A percentile compares a stretch with the other conserved stretches of the same genome.
phyloP scores from a whole-genome alignment of 2,888 invertebrate species.

The Xanthia icteritia region DNA sequence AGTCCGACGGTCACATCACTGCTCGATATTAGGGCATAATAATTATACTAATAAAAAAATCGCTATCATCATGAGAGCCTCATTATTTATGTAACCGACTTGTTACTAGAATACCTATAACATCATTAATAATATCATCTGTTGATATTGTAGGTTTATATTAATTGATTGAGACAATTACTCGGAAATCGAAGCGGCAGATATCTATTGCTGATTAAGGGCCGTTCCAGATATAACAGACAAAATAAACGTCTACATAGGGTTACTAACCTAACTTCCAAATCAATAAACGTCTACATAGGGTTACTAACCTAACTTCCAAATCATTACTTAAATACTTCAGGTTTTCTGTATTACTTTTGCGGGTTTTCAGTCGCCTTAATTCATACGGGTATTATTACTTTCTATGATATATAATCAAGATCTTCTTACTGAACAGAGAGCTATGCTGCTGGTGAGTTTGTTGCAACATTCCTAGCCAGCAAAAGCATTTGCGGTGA shows the following conservation, averaged over 20 bases:
- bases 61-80: neutral
- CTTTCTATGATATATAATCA: no score
- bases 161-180: slow-evolving; percentile 27
- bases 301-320: no score
- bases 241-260: neutral
- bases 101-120: neutral
- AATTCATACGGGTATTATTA: neutral
- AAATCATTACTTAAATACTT: neutral
- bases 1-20: no score
- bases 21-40: no score
- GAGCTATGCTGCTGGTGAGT: no score
- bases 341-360: neutral
- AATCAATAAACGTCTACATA: no score
- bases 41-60: no score
- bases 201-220: slow-evolving; percentile 12
- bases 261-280: neutral
- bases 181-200: neutral
- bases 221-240: neutral
- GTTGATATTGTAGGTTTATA: neutral
- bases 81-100: slow-evolving; percentile 3
- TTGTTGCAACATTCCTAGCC: no score
- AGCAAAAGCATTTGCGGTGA: no score
- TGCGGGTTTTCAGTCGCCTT: neutral
- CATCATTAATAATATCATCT: neutral
- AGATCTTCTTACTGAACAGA: no score